A percentile compares a stretch with the other conserved stretches of the same genome.
phyloP scores from a whole-genome alignment of 2,888 invertebrate genomes.

The Nebria brevicollis region DNA sequence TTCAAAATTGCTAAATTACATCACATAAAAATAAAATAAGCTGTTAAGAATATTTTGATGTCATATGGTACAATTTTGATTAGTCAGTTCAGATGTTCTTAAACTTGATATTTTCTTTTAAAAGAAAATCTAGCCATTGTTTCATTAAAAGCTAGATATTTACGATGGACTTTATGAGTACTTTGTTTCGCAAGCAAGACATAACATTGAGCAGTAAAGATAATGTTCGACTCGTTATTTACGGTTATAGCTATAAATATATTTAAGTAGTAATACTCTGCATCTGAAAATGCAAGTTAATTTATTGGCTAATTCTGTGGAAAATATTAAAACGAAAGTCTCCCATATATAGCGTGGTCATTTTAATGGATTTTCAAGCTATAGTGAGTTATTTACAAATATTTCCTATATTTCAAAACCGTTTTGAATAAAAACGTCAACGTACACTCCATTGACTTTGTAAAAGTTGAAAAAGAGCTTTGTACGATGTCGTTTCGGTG shows the following conservation, averaged over 20 bases:
- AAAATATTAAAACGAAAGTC: not conserved
- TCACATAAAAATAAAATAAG: no score
- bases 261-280: not conserved
- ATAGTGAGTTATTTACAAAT: not conserved
- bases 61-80: not conserved
- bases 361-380: not conserved
- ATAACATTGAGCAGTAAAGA: not conserved
- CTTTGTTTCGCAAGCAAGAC: not conserved
- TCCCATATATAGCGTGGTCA: not conserved
- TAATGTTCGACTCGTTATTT: not conserved
- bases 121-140: not conserved
- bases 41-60: no score
- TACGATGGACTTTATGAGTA: not conserved
- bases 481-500: not conserved
- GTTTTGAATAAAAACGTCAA: not conserved
- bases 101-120: not conserved
- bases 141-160: not conserved
- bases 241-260: not conserved
- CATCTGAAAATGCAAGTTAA: not conserved
- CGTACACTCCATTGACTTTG: not conserved
- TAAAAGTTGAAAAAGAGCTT: not conserved
- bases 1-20: no score
- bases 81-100: not conserved
- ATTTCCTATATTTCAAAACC: not conserved
- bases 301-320: not conserved